Base-by-base conservation (phyloP, 2,888 invertebrate species). In the Zonitis immaculata region DNA sequence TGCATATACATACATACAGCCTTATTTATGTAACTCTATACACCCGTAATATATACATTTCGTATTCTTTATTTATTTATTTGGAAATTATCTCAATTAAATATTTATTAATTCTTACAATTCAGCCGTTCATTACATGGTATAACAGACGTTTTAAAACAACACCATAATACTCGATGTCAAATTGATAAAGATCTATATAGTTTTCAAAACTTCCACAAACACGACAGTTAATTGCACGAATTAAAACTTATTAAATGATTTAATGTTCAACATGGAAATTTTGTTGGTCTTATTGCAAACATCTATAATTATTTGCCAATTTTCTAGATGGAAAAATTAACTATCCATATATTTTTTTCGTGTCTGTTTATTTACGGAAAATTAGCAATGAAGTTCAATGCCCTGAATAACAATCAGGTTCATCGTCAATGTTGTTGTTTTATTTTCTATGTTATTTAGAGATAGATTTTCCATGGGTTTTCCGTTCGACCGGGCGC, bases 1-100 rank as follows among this genome's bases (percentile, higher is more conserved):
- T 44, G 44, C 56, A 56, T 44, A 42, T n/a, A n/a, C n/a, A n/a
- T n/a, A n/a, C n/a, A n/a, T n/a, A n/a, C 49, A n/a, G 50, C 47
- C 48, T 52, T 53, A 50, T 56, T 56, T 56, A 56, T 52, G 39
- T 30, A 22, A 16, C n/a, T 14, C 8, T n/a, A 14, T 8, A 14
- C 48, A 11, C 39, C 9, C n/a, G n/a, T n/a, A n/a, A n/a, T n/a
- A n/a, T n/a, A n/a, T n/a, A n/a, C n/a, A n/a, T n/a, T n/a, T n/a
- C n/a, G n/a, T n/a, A n/a, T n/a, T n/a, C n/a, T n/a, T n/a, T n/a
- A n/a, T n/a, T n/a, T n/a, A n/a, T n/a, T n/a, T n/a, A n/a, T n/a
- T n/a, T n/a, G n/a, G n/a, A n/a, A n/a, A n/a, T 39, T 27, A 25
- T 20, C 30, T 42, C 42, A 22, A 48, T 42, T 48, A 48, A 48